Evolutionary conservation across 1,140 invertebrate species (phyloP), one percentile per base, ranked within the genome.

Genomic region (Aphelenchoides fujianensis): DNA sequence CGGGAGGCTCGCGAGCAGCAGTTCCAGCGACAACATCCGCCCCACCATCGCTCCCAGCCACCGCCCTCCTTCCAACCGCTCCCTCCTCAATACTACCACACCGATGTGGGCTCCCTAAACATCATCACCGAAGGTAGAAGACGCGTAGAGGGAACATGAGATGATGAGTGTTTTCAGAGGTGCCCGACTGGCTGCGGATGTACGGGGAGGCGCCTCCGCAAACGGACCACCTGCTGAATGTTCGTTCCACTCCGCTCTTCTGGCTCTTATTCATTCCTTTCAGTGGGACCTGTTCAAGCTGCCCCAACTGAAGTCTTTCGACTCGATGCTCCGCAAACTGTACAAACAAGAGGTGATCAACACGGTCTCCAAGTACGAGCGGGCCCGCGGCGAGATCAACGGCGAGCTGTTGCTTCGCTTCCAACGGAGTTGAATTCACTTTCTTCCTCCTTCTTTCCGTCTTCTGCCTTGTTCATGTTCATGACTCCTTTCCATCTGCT

Each of bases 301-400:
- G 32, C 31, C 67, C 9, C 77, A 76, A 66, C 53, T 76, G 74
- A 48, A 76, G 37, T 7, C 62, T n/a, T 76, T 72, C 36, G 75
- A 76, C 52, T 30, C 48, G 16, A 78, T 81, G 79, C 34, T 78
- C 12, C 68, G 76, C 54, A 78, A 79, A 66, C 53, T 78, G 9
- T 78, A 67, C 36, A 78, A 78, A 71, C 79, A 77, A 55, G 76
- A 78, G n/a, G 78, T 67, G 5, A 74, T 78, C 35, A 78, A 78
- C 55, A 78, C 69, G 19, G 76, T 79, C 5, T 71, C 68, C 76
- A 80, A 80, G 32, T 80, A 79, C 48, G 76, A 78, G 23, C n/a
- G 48, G n/a, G 61, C 78, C 16, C 73, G 77, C 3, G 35, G 41
- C 12, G 72, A 78, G 57, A 79, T 78, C 5, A 79, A 78, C 61